A percentile compares a stretch with the other conserved stretches of the same genome.
These are phyloP conservation scores for Incurvaria masculella DNA, from an alignment of 2,888 invertebrate genomes.

Conservation along the genomic window DNA sequence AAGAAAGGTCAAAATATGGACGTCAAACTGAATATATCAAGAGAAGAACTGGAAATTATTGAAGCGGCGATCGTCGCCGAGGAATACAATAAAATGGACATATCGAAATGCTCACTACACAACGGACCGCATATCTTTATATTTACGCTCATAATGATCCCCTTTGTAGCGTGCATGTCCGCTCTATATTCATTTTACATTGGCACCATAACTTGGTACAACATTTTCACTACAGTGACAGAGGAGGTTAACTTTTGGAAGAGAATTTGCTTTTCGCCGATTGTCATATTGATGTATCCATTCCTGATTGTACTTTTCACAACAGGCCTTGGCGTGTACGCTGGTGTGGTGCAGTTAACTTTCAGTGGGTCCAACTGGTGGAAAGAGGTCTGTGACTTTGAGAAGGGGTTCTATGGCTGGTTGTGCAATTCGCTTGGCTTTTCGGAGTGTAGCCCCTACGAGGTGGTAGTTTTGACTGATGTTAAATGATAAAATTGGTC, in stretches of 20 bases:
- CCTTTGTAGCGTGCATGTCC: constrained; percentile 63
- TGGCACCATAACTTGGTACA: constrained; percentile 75
- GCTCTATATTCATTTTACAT: constrained; percentile 69
- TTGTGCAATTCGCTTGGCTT: constrained; percentile 63
- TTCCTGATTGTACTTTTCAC: constrained; percentile 65
- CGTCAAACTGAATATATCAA: constrained; percentile 67
- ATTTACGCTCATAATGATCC: constrained; percentile 62
- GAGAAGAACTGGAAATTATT: constrained; percentile 66
- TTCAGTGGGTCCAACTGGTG: constrained; percentile 67
- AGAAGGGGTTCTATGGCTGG: constrained; percentile 79
- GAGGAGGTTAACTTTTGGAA: constrained; percentile 63
- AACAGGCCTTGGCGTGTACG: constrained; percentile 63
- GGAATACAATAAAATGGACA: constrained; percentile 55
- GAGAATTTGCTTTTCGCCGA: constrained; percentile 61
- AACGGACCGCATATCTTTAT: constrained; percentile 65
- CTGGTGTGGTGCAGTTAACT: constrained; percentile 65
- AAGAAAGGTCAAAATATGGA: constrained; percentile 71
- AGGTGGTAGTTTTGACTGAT: constrained; percentile 64
- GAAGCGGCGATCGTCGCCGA: constrained; percentile 61
- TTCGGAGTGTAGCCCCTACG: constrained; percentile 73
- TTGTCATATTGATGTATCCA: constrained; percentile 67
- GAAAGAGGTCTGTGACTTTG: constrained; percentile 68
- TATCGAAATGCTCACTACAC: constrained; percentile 52
- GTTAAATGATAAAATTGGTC: too few relatives aligned
- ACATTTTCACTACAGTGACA: constrained; percentile 65